phyloP scores from a whole-genome alignment of 2,797 vertebrate genomes.

The Champsocephalus esox region DNA sequence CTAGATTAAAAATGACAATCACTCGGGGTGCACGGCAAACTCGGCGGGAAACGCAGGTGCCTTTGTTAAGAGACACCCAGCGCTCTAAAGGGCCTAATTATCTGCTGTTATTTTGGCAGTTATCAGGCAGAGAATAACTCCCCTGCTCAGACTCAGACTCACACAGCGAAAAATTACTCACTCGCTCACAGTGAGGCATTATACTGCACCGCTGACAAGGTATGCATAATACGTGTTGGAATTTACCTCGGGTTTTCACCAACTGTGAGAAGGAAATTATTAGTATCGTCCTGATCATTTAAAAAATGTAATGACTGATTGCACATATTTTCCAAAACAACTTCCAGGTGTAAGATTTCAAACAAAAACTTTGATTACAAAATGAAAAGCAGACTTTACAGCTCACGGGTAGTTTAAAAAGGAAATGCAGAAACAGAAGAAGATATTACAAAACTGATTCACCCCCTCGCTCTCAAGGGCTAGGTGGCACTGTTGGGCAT shows the following conservation, averaged over 20 bases:
- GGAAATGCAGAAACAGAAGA: constrained; percentile 52
- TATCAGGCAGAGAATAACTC: constrained; percentile 84
- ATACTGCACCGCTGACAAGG: constrained; percentile 78
- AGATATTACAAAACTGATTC: constrained; percentile 26
- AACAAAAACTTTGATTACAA: constrained; percentile 44
- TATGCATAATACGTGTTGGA: constrained; percentile 81
- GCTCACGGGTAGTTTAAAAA: constrained; percentile 34
- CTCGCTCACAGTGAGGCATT: constrained; percentile 80
- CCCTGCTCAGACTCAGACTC: constrained; percentile 82
- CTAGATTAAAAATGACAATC: constrained; percentile 89
- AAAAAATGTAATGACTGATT: constrained; percentile 39
- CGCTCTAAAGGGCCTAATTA: constrained; percentile 89
- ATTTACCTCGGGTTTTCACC: constrained; percentile 69
- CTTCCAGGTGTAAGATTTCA: constrained; percentile 38
- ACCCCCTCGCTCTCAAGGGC: constrained; percentile 62
- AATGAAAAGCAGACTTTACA: constrained; percentile 35
- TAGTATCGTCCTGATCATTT: constrained; percentile 46
- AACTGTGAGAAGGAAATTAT: constrained; percentile 60
- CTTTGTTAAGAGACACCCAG: constrained; percentile 88
- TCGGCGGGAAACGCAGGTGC: constrained; percentile 88
- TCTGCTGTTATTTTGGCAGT: constrained; percentile 90
- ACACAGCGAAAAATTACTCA: constrained; percentile 85
- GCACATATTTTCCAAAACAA: constrained; percentile 56
- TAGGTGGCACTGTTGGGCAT: constrained; percentile 85
- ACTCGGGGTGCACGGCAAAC: constrained; percentile 83